Percentiles rank a stretch among this genome's conserved stretches.
Conservation (phyloP, 2,888 invertebrate genomes). For the Synanthedon vespiformis region DNA sequence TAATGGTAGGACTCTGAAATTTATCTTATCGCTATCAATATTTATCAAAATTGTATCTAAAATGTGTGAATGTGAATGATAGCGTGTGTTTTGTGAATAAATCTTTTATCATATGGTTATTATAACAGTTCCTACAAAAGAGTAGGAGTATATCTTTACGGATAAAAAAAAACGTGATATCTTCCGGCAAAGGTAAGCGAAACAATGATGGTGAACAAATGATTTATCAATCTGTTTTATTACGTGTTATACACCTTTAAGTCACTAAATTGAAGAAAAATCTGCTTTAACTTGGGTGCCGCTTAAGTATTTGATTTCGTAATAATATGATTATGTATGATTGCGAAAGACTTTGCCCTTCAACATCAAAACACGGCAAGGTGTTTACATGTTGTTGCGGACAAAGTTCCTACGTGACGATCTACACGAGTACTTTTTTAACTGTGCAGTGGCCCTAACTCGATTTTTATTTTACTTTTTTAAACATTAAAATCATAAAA, state of each 20-base stretch:
- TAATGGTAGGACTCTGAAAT: conserved; percentile 23
- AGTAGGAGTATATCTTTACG: neutral
- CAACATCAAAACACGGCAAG: too few species aligned
- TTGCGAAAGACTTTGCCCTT: too few species aligned
- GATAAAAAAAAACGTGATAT: neutral
- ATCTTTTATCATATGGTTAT: conserved; percentile 18
- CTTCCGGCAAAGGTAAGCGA: neutral
- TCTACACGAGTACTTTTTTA: neutral
- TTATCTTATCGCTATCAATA: conserved; percentile 16
- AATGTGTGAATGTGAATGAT: conserved; percentile 52
- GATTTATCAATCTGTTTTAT: too few species aligned
- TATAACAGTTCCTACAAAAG: conserved; percentile 19
- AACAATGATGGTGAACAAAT: too few species aligned
- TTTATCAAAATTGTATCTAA: conserved; percentile 49
- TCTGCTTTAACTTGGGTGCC: too few species aligned
- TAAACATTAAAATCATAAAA: neutral
- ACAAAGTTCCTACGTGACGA: neutral
- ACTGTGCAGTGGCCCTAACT: neutral
- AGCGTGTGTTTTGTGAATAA: conserved; percentile 34
- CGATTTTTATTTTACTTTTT: neutral
- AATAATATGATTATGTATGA: too few species aligned
- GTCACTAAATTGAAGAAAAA: too few species aligned
- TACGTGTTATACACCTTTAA: too few species aligned
- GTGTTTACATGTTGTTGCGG: neutral
- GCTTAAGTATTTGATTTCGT: too few species aligned